Base-by-base conservation (phyloP, 2,888 invertebrate species). In the Cosmopolites sordidus region DNA sequence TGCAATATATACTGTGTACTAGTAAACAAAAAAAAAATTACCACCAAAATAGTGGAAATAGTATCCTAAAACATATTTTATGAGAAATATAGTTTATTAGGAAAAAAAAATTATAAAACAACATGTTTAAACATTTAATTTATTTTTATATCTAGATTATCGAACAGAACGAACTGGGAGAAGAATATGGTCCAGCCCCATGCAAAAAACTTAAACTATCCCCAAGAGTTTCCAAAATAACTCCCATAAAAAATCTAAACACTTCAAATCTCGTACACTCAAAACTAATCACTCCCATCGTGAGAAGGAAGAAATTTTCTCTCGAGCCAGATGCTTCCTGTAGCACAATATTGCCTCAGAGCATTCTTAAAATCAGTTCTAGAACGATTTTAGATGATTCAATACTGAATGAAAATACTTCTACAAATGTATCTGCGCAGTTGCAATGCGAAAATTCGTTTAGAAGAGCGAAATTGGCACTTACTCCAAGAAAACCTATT, bases 291-390 rank as follows among this genome's bases (percentile, higher is more conserved):
- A 83, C 84, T 62, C 84, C 84, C 0, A 76, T 80, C 9, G 74
- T 81, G 1, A 70, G 70, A 54, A 68, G 76, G 44, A 72, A 51
- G n/a, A 43, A 73, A 61, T 65, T 66, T 52, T 63, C 68, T 42
- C 60, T 59, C 47, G 54, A 60, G 6, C 56, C 56, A 18, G 53
- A 53, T 17, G 40, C 27, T 2, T 44, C 45, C 37, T 50, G 42
- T 51, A 61, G 46, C 11, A 69, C 72, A 6, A 71, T 74, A 0
- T 74, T 83, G 0, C 84, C 84, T 1, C 83, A 83, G 51, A 84
- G 84, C 53, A 86, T 86, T 60, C 72, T 86, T 8, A 86, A 86
- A 76, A 82, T 79, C 60, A 56, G 45, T 16, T 39, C 51, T 1
- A 53, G 12, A 29, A 42, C 48, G 1, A 30, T 52, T 17, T 11